Percentiles rank a stretch among this genome's conserved stretches.
Conservation (phyloP, 2,888 invertebrate species). For the Ferrisia virgata region DNA sequence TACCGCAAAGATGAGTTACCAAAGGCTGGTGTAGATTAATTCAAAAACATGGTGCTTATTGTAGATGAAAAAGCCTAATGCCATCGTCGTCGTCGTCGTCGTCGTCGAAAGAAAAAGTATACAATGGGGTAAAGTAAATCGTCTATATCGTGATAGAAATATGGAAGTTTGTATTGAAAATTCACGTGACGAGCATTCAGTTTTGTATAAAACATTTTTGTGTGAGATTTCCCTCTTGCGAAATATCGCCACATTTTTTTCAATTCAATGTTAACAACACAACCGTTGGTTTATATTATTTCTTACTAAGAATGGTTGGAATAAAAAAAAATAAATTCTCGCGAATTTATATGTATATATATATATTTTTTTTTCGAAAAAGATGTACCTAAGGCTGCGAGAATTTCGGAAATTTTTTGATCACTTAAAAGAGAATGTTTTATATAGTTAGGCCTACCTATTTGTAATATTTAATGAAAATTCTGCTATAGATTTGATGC, state of each 20-base stretch:
- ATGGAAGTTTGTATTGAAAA: not conserved
- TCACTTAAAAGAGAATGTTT: too few species aligned
- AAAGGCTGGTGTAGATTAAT: too few species aligned
- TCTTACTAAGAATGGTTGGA: not conserved
- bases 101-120: not conserved
- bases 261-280: not conserved
- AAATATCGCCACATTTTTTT: not conserved
- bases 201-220: not conserved
- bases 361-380: not conserved
- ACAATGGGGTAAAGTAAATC: not conserved
- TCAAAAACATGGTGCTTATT: not conserved
- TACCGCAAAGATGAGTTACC: too few species aligned
- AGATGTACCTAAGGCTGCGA: too few species aligned
- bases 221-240: not conserved
- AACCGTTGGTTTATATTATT: not conserved
- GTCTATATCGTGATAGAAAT: slow-evolving; percentile 9
- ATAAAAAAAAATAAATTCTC: not conserved
- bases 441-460: too few species aligned
- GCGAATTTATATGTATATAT: too few species aligned
- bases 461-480: too few species aligned
- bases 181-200: slow-evolving; percentile 11
- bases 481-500: too few species aligned
- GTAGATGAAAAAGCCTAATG: not conserved
- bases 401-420: not conserved
- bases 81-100: not conserved